Evolutionary conservation across 2,888 invertebrate genomes (phyloP), one percentile per base, ranked within the genome.

Genomic region (Drosophila prostipennis): DNA sequence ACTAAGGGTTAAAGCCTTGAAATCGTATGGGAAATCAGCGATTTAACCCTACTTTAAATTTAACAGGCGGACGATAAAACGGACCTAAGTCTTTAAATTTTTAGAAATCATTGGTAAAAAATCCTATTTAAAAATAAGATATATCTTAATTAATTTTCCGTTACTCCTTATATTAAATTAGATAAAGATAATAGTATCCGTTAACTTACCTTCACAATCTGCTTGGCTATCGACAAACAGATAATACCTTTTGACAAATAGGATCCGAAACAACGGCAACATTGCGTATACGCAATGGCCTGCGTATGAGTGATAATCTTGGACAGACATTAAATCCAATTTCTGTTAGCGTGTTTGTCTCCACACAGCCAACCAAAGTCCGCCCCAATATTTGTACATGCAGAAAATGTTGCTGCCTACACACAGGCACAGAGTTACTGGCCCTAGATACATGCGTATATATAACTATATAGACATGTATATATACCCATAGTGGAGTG

Each of bases 361-460:
- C 10, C 14, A 13, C 37, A 37, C 23, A 37, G 0, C 1, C 29
- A 54, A 54, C 19, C 55, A n/a, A 61, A 60, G 61, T 63, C 61
- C 61, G 26, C 40, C 63, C 63, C 23, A 61, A 48, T 45, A 64
- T 37, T 53, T 63, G 45, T 56, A 68, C 36, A 56, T 56, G 65
- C 60, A 42, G 59, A 63, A 70, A 46, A 46, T 67, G 68, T 65
- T 13, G 11, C 45, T 67, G 39, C 37, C 37, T n/a, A 52, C 55
- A 49, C 65, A 64, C 64, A 80, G 19, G 14, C 29, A 36, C 56
- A 57, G 63, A 51, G 54, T 48, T 56, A 59, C 79, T 70, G 59
- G 60, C 58, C 58, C 56, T 57, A 76, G 42, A 67, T 63, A 54
- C 37, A 57, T 11, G 43, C 42, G 63, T 57, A 69, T 71, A 69